Evolutionary conservation across 2,888 invertebrate species (phyloP).

Genomic region (Stenurella melanura): DNA sequence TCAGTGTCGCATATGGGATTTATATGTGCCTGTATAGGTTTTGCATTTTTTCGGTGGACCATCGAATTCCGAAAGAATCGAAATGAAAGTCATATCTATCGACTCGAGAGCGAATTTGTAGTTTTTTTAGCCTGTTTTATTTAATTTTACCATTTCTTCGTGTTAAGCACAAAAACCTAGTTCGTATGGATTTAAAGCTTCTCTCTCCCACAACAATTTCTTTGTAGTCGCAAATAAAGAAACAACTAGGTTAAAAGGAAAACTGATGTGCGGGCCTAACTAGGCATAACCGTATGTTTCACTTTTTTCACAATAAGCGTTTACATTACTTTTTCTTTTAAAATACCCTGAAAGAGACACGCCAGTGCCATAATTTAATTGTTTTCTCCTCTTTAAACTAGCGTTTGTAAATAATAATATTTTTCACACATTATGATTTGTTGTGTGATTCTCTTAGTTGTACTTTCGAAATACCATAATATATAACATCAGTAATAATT

Average conservation of each 20-base stretch:
- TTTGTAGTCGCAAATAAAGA: background rate
- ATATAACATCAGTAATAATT: background rate
- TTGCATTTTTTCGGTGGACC: no score
- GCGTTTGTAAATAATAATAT: background rate
- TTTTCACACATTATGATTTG: background rate
- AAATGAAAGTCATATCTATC: no score
- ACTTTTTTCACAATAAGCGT: background rate
- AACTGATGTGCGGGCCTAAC: background rate
- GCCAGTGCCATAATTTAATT: background rate
- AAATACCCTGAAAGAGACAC: background rate
- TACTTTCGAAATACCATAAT: background rate
- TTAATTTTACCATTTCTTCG: no score
- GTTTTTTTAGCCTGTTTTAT: no score
- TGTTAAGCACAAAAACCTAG: no score
- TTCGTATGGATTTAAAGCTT: no score
- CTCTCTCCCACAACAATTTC: no score
- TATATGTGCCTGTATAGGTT: no score
- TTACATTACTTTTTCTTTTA: background rate
- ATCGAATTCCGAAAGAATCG: no score
- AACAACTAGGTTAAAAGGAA: background rate
- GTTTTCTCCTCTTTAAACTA: background rate
- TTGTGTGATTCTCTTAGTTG: background rate
- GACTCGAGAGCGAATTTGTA: no score
- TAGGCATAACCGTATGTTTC: background rate
- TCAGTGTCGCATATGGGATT: no score